Evolutionary conservation across 2,888 invertebrate species (phyloP), one percentile per base, ranked within the genome.

Genomic region (Chironomus tentans): DNA sequence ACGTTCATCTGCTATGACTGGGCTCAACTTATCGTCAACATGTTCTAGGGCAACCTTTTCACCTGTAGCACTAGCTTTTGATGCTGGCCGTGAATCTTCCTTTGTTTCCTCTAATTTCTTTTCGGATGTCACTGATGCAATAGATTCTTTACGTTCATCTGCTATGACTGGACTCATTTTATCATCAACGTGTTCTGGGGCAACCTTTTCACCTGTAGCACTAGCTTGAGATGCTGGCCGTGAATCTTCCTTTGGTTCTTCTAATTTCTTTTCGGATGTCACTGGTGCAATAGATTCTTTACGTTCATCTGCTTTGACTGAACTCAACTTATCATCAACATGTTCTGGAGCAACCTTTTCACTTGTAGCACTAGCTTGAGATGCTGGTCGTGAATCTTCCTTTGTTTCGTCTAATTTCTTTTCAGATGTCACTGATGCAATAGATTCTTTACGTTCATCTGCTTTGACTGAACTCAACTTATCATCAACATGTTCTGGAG

Each of bases 381-480:
- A 78, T 38, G 76, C 76, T 13, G 76, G 77, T 12, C 78, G 77
- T n/a, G 77, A 77, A 46, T 70, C 70, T 48, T 71, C 50, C 7
- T 48, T 6, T 10, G n/a, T 65, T 5, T 22, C 71, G 4, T 38
- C 65, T 15, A 56, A 13, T 56, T 71, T 61, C 24, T 48, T 56
- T 50, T 47, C 56, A 5, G 71, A 71, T 22, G 50, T 28, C 12
- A 71, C 12, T 0, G 47, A 70, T 22, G 71, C 71, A n/a, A 24
- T 22, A 2, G 70, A 70, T 22, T 70, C 47, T 15, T 70, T 46
- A 18, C 70, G 70, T 5, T 71, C 71, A 71, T 22, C 61, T 10
- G 13, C n/a, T 71, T 71, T 61, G 18, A 24, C 77, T 77, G n/a
- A 75, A 48, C 46, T 62, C 61, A 6, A 77, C 77, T 50, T 77